These are phyloP conservation scores for Perognathus longimembris DNA, from an alignment of 2,113 vertebrate genomes.

Conservation along the genomic window DNA sequence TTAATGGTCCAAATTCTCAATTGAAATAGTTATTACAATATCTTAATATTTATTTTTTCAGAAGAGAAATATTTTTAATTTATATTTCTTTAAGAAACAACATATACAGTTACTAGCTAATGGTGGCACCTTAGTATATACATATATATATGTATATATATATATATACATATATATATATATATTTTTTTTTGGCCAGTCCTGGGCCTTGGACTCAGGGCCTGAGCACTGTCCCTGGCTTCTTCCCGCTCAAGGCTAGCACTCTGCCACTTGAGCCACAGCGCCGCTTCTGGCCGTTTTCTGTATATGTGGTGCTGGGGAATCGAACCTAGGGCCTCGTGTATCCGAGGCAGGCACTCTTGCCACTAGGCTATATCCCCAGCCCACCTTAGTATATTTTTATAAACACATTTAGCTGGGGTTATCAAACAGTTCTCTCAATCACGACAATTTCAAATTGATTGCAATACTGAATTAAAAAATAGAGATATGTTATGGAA, in stretches of 20 bases:
- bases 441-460: background rate
- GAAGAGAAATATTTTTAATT: background rate
- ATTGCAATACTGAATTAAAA: background rate
- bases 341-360: no score
- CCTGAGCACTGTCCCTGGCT: no score
- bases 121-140: background rate
- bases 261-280: no score
- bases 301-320: no score
- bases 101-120: background rate
- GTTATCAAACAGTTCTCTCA: background rate
- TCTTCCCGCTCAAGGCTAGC: no score
- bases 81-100: background rate
- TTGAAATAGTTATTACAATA: background rate
- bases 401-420: background rate
- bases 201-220: no score
- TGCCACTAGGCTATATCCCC: no score
- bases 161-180: no score
- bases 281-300: no score
- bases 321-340: no score
- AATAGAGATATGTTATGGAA: background rate
- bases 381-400: background rate
- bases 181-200: no score
- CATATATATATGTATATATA: no score
- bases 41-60: background rate
- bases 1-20: background rate